Base-by-base conservation (phyloP, 2,113 vertebrate genomes). In the Siniperca chuatsi region DNA sequence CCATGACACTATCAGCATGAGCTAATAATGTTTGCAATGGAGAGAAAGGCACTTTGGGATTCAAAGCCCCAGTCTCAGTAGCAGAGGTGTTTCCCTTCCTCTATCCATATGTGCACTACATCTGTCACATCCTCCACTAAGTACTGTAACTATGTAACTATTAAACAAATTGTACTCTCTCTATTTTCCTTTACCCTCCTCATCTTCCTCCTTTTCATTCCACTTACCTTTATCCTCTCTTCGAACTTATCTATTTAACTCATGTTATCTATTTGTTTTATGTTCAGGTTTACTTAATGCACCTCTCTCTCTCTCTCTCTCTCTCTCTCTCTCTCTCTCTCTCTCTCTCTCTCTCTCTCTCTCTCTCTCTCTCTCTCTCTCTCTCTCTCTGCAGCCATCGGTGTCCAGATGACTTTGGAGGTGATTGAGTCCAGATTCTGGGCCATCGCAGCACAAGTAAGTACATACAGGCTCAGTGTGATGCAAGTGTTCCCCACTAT, bases 391-490 rank as follows among this genome's bases (percentile, higher is more conserved):
- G 35, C 85, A 95, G 94, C 94, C 60, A 86, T 90, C 3, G 93
- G 94, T 6, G 83, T 94, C 10, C 94, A 95, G 84, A 90, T 94
- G 92, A 92, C 92, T 70, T 76, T 94, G 13, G 90, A 87, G 5
- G 0, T 83, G 65, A 23, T 95, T 0, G 92, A 93, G 80, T 92
- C 92, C 75, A 92, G 1, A 78, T 94, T 95, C 42, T 91, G 91
- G 92, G 72, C 87, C 78, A 87, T 87, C 1, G 40, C 84, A 35
- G 67, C 60, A 73, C 92, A 95, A 90, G 94, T 95, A 60, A 70
- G 82, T 54, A 44, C 21, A 21, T 2, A 23, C 18, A 55, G 9
- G 21, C 33, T 65, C 42, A 42, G 12, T 29, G 23, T 62, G 1
- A 40, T 13, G 10, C 6, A 67, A 8, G 5, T 37, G 21, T 48